Evolutionary conservation across 1,140 invertebrate species (phyloP).

Genomic region (Bombus huntii): DNA sequence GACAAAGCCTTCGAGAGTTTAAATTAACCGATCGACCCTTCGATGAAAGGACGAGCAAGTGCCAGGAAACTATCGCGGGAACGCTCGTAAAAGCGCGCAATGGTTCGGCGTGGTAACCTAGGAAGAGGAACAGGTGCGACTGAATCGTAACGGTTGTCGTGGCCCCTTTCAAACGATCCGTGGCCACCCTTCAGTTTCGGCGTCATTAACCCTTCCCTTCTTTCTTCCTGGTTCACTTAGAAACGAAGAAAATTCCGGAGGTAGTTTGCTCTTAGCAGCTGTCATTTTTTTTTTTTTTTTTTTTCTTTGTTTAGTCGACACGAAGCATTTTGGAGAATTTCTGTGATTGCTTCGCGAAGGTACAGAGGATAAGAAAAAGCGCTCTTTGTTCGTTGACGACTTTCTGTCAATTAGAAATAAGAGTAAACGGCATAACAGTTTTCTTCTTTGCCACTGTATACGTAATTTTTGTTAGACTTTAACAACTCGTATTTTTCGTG

Average conservation of each 20-base stretch:
- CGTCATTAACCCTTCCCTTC: slow-evolving; percentile 46
- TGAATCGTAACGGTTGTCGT: slow-evolving; percentile 50
- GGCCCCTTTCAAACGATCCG: slow-evolving; percentile 11
- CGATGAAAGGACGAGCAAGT: not conserved
- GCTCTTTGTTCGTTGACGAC: not conserved
- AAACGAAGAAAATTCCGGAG: slow-evolving; percentile 39
- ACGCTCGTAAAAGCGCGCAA: slow-evolving; percentile 40
- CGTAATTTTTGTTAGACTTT: too few relatives aligned
- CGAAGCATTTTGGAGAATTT: not conserved
- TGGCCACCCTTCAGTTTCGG: slow-evolving; percentile 53
- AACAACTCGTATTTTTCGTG: too few relatives aligned
- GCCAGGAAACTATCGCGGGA: not conserved
- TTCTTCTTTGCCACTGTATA: too few relatives aligned
- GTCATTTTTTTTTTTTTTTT: not conserved
- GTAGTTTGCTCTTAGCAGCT: not conserved
- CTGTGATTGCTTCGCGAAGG: too few relatives aligned
- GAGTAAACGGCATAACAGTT: too few relatives aligned
- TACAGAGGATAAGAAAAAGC: not conserved
- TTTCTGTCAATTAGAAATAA: not conserved
- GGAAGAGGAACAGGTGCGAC: slow-evolving; percentile 58
- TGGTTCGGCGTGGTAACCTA: not conserved
- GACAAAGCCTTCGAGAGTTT: not conserved
- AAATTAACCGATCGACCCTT: slow-evolving; percentile 26
- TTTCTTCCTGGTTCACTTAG: not conserved
- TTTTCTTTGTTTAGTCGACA: not conserved